Evolutionary conservation across 1,140 invertebrate species (phyloP).

Genomic region (Lordiphosa mommai): DNA sequence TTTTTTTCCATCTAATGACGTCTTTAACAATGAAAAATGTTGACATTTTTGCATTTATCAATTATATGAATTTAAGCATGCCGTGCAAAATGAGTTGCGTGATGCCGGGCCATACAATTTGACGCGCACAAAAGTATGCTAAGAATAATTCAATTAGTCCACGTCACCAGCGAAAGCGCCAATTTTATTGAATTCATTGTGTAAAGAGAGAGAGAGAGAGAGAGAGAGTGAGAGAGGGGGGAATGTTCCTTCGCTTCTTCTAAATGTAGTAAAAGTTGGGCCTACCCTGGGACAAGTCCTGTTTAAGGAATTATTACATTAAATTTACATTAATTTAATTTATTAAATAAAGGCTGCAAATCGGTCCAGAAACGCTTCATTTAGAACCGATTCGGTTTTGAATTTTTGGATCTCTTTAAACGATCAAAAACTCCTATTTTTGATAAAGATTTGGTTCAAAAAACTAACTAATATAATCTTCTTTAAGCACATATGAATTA

Average conservation of each 20-base stretch:
- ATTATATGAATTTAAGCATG: constrained; percentile 11
- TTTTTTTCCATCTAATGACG: neutral
- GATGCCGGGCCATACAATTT: constrained; percentile 2
- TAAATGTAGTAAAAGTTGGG: constrained; percentile 52
- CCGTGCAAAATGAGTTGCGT: constrained; percentile 8
- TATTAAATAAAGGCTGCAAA: no score
- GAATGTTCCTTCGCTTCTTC: neutral
- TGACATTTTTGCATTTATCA: constrained; percentile 8
- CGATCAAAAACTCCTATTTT: no score
- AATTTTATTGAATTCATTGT: constrained; percentile 6
- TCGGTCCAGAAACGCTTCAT: no score
- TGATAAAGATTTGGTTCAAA: no score
- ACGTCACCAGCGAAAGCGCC: neutral
- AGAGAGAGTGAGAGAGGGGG: neutral
- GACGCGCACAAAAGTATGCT: neutral
- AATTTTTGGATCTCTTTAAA: no score
- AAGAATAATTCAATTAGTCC: constrained; percentile 6
- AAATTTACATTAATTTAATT: no score
- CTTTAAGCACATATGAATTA: no score
- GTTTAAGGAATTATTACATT: neutral
- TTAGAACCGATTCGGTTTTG: no score
- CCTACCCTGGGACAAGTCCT: constrained; percentile 41
- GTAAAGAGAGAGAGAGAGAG: no score
- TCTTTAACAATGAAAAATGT: neutral
- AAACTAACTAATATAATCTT: no score